A percentile compares a stretch with the other conserved stretches of the same genome.
Evolutionary conservation across 2,888 invertebrate genomes (phyloP).

Genomic region (Nezara viridula): DNA sequence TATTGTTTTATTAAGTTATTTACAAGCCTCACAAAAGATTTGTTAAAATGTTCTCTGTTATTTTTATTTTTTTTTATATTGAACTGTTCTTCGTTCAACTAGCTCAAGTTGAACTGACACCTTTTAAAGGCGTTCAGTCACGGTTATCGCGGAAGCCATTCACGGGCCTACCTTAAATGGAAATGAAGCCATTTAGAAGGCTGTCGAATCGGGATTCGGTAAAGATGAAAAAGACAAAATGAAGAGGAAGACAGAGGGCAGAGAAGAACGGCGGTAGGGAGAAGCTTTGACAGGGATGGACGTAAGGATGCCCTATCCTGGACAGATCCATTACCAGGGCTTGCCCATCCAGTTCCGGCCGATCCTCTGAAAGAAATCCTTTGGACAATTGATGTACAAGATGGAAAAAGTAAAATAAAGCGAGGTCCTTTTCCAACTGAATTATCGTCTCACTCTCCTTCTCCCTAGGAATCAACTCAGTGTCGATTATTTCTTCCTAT

Average conservation of each 20-base stretch:
- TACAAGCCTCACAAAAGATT: no score
- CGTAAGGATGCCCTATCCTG: conserved; percentile 37
- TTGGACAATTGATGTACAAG: conserved; percentile 32
- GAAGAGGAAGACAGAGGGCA: not conserved
- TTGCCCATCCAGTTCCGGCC: conserved; percentile 26
- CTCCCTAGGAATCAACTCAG: not conserved
- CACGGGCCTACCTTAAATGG: not conserved
- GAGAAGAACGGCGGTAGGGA: not conserved
- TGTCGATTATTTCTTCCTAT: not conserved
- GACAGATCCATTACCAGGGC: conserved; percentile 50
- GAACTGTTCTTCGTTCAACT: not conserved
- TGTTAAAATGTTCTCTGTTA: no score
- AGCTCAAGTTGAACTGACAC: not conserved
- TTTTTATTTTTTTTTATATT: not conserved
- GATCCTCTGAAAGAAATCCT: conserved; percentile 17
- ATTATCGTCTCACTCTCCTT: not conserved
- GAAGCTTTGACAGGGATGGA: conserved; percentile 49
- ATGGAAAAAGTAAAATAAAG: conserved; percentile 39
- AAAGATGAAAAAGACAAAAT: conserved; percentile 19
- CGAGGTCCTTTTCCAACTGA: not conserved
- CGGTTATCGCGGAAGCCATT: not conserved
- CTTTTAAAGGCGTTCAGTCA: not conserved
- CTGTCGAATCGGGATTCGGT: conserved; percentile 9
- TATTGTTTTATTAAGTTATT: no score
- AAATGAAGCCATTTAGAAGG: not conserved